Base-by-base conservation (phyloP, 2,113 vertebrate genomes). In the Vombatus ursinus region DNA sequence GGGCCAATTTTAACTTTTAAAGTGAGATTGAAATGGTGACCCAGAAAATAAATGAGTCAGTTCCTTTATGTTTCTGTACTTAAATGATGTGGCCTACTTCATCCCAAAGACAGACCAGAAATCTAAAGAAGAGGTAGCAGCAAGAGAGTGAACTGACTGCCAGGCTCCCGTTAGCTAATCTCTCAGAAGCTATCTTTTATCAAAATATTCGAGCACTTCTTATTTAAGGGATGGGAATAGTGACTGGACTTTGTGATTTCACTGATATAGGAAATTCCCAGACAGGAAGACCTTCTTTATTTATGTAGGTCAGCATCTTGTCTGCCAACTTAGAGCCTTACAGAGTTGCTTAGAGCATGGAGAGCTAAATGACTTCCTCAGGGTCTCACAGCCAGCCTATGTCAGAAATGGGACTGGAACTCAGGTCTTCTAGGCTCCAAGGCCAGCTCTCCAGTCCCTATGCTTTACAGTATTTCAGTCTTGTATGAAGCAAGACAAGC, bases 1-100 rank as follows among this genome's bases (percentile, higher is more conserved):
- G 16, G 8, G 54, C 47, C n/a, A 95, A 52, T 50, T 90, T 96
- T 90, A 95, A 96, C 93, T 95, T 77, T 84, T 89, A 96, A 96
- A 90, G 91, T 50, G 50, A n/a, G 31, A 89, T 91, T 92, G 91
- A 93, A 97, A 95, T 92, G 8, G 90, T 94, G 92, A 49, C 91
- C 77, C 77, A 91, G 37, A 84, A 84, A 44, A 77, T 19, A 77
- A 77, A 84, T 84, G 47, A 91, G 91, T 84, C 54, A 50, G 24
- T 94, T 91, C 23, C 84, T 95, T 89, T 23, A 91, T 68, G 51
- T 93, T 90, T 90, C 57, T 53, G 50, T 37, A 52, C 10, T 92
- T 92, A 47, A 57, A 89, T 0, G 44, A 37, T n/a, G 91, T n/a
- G 54, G 77, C 3, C 48, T 28, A 31, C 44, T 53, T 47, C 16